These are phyloP conservation scores for Ophion slaviceki DNA, from an alignment of 2,888 invertebrate genomes.

Conservation along the genomic window DNA sequence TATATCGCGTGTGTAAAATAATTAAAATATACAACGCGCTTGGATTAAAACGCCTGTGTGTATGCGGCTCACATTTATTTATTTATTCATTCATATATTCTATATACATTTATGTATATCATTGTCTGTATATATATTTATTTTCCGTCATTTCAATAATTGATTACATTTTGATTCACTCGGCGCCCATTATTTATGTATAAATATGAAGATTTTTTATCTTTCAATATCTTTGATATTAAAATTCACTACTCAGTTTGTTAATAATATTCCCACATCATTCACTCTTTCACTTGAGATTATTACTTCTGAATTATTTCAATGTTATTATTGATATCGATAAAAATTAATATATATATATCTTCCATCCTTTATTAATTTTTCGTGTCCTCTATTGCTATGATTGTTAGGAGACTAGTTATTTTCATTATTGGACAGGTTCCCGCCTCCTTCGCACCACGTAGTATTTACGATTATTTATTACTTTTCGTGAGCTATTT, in stretches of 20 bases:
- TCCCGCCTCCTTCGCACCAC: slow-evolving; percentile 18
- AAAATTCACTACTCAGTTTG: slow-evolving; percentile 63
- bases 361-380: slow-evolving; percentile 21
- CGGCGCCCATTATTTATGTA: slow-evolving; percentile 54
- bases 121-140: slow-evolving; percentile 15
- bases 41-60: slow-evolving; percentile 73
- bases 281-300: slow-evolving; percentile 31
- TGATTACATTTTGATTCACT: slow-evolving; percentile 50
- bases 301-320: slow-evolving; percentile 14
- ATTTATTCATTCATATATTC: slow-evolving; percentile 47
- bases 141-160: slow-evolving; percentile 55
- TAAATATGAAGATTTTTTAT: slow-evolving; percentile 61
- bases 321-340: slow-evolving; percentile 53
- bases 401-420: slow-evolving; percentile 71
- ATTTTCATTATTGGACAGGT: slow-evolving; percentile 62
- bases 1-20: slow-evolving; percentile 60
- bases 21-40: slow-evolving; percentile 60
- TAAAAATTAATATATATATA: slow-evolving; percentile 54
- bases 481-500: slow-evolving; percentile 57
- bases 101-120: slow-evolving; percentile 59
- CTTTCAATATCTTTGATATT: slow-evolving; percentile 56
- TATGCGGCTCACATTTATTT: slow-evolving; percentile 71
- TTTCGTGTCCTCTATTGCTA: slow-evolving; percentile 66
- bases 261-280: slow-evolving; percentile 63
- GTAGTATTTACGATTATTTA: slow-evolving; percentile 45